phyloP scores from a whole-genome alignment of 2,888 invertebrate genomes.

The Meganola albula region DNA sequence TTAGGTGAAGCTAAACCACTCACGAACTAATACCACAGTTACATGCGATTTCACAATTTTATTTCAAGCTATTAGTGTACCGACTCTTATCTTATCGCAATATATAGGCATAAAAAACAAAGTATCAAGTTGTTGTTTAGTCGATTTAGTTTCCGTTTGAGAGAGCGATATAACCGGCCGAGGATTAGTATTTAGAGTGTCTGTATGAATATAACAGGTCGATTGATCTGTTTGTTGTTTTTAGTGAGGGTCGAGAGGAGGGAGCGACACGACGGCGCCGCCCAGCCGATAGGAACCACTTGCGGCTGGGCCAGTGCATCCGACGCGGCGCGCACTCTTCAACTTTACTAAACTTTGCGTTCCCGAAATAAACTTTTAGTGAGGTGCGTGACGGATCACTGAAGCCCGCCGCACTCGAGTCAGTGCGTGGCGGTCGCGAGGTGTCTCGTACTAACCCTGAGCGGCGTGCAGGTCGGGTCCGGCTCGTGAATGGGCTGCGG shows the following conservation, averaged over 20 bases:
- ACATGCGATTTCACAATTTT: slow-evolving; percentile 74
- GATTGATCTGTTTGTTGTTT: slow-evolving; percentile 76
- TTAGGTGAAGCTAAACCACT: slow-evolving; percentile 61
- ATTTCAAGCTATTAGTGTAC: slow-evolving; percentile 66
- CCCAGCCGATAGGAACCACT: slow-evolving; percentile 63
- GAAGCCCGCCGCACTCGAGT: slow-evolving; percentile 33
- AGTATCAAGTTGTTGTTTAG: slow-evolving; percentile 51
- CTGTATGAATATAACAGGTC: slow-evolving; percentile 57
- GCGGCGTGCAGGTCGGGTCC: slow-evolving; percentile 66
- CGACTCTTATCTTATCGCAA: slow-evolving; percentile 66
- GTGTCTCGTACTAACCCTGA: slow-evolving; percentile 67
- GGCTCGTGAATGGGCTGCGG: slow-evolving; percentile 66
- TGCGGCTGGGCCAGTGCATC: slow-evolving; percentile 67
- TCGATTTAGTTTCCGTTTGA: slow-evolving; percentile 36
- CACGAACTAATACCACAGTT: slow-evolving; percentile 70
- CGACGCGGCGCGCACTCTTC: slow-evolving; percentile 58
- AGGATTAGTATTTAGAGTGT: slow-evolving; percentile 47
- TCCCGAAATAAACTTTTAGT: slow-evolving; percentile 67
- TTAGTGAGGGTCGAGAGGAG: slow-evolving; percentile 59
- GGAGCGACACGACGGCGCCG: slow-evolving; percentile 69
- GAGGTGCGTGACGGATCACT: slow-evolving; percentile 52
- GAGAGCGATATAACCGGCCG: slow-evolving; percentile 36
- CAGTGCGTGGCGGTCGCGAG: slow-evolving; percentile 33
- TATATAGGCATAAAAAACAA: slow-evolving; percentile 64
- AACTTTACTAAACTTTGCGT: slow-evolving; percentile 66